A percentile compares a stretch with the other conserved stretches of the same genome.
Conservation (phyloP, 2,113 vertebrate genomes). For the Triplophysa tibetana region DNA sequence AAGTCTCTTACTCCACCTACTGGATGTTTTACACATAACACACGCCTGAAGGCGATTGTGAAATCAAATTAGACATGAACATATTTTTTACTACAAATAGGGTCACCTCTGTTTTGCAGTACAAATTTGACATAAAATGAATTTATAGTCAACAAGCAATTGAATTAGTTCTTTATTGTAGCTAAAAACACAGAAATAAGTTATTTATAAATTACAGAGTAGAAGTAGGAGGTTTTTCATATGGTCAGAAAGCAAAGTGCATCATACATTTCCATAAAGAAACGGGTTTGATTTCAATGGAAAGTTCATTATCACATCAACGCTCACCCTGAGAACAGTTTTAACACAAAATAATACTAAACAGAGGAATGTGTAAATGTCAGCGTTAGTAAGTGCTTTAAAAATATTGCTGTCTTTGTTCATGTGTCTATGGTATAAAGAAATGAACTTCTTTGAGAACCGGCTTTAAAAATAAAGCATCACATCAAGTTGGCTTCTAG, state of each 20-base stretch:
- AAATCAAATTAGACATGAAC: too few relatives aligned
- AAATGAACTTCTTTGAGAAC: constrained; percentile 2
- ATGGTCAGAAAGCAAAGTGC: constrained; percentile 24
- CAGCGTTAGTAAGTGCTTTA: not conserved
- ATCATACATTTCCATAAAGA: constrained; percentile 17
- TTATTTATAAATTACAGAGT: constrained; percentile 31
- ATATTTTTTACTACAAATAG: too few relatives aligned
- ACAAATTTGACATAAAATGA: not conserved
- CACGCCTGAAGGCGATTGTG: too few relatives aligned
- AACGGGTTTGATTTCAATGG: constrained; percentile 4
- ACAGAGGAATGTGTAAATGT: not conserved
- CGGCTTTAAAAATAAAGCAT: constrained; percentile 29
- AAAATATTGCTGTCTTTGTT: not conserved
- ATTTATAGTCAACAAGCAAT: not conserved
- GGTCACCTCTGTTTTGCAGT: too few relatives aligned
- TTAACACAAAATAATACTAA: not conserved
- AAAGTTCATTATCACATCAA: not conserved
- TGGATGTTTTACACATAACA: not conserved
- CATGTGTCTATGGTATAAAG: too few relatives aligned
- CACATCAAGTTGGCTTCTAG: not conserved
- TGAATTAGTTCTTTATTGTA: not conserved
- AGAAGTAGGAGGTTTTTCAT: not conserved
- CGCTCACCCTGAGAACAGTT: constrained; percentile 24
- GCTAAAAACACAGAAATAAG: constrained; percentile 1
- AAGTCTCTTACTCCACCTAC: not conserved